These are phyloP conservation scores for Tethya wilhelma DNA, from an alignment of 37 sponge, comb jelly and placozoan species.

Conservation along the genomic window DNA sequence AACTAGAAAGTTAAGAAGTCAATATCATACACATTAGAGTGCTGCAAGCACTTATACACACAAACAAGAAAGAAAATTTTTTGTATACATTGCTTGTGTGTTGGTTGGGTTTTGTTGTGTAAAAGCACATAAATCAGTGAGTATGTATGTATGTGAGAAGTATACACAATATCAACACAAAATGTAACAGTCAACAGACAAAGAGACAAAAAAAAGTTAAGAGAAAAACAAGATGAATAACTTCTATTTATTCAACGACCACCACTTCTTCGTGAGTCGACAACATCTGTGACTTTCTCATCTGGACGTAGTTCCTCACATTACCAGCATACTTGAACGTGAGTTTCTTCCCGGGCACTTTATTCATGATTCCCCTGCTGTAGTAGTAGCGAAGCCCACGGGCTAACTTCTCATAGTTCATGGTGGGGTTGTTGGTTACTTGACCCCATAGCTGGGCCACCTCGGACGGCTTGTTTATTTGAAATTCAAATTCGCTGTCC, in stretches of 20 bases:
- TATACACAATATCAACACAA: no score
- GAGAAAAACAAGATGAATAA: no score
- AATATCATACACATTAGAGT: no score
- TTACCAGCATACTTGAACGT: slow-evolving; percentile 38
- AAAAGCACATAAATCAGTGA: no score
- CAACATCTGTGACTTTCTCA: slow-evolving; percentile 1
- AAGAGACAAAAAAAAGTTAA: no score
- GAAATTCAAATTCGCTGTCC: slow-evolving; percentile 83
- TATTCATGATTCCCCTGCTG: slow-evolving; percentile 79
- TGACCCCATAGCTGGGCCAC: slow-evolving; percentile 91
- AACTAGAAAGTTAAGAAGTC: no score
- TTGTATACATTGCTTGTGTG: no score
- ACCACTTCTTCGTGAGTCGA: slow-evolving; percentile 35
- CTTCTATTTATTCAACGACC: slow-evolving; percentile 15
- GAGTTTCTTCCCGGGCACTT: slow-evolving; percentile 80
- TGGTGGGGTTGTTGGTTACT: slow-evolving; percentile 77
- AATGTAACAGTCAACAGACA: no score
- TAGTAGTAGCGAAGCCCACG: slow-evolving; percentile 87
- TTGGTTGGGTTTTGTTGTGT: no score
- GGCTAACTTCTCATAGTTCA: slow-evolving; percentile 89
- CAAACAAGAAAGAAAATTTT: no score
- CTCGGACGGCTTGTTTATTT: slow-evolving; percentile 81
- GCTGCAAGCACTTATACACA: no score
- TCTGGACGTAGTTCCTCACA: slow-evolving; percentile 32
- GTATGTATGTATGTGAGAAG: no score